A percentile compares a stretch with the other conserved stretches of the same genome.
These are phyloP conservation scores for Xanthorhoe spadicearia DNA, from an alignment of 2,888 invertebrate genomes.

Conservation along the genomic window DNA sequence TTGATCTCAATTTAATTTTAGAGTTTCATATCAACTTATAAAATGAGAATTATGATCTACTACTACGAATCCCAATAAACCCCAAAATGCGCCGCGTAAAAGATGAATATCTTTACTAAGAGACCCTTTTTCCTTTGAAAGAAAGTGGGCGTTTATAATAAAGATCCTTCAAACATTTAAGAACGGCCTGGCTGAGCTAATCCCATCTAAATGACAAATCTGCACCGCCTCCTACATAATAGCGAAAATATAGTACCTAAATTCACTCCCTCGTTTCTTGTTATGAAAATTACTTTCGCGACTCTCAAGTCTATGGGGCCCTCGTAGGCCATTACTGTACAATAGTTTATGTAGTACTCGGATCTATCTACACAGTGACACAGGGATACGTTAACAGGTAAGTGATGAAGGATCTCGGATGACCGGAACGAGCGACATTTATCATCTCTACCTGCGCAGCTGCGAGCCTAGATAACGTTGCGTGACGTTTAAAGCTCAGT, in stretches of 20 bases:
- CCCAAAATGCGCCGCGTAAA: not conserved
- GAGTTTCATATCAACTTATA: not conserved
- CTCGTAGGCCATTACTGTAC: not conserved
- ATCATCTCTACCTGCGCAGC: slow-evolving; percentile 34
- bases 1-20: not conserved
- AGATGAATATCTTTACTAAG: not conserved
- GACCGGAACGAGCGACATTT: slow-evolving; percentile 27
- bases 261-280: not conserved
- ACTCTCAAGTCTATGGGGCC: not conserved
- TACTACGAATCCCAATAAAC: not conserved
- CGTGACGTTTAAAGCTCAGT: slow-evolving; percentile 27
- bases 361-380: slow-evolving; percentile 8
- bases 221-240: not conserved
- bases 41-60: not conserved
- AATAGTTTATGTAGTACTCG: not conserved
- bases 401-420: slow-evolving; percentile 30
- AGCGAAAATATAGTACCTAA: not conserved
- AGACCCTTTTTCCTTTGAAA: not conserved
- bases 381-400: slow-evolving; percentile 7
- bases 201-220: not conserved
- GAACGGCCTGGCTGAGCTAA: not conserved
- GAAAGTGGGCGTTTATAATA: not conserved
- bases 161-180: not conserved
- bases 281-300: not conserved
- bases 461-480: slow-evolving; percentile 41